Base-by-base conservation (phyloP, 2,888 invertebrate species). In the Phortica okadai region DNA sequence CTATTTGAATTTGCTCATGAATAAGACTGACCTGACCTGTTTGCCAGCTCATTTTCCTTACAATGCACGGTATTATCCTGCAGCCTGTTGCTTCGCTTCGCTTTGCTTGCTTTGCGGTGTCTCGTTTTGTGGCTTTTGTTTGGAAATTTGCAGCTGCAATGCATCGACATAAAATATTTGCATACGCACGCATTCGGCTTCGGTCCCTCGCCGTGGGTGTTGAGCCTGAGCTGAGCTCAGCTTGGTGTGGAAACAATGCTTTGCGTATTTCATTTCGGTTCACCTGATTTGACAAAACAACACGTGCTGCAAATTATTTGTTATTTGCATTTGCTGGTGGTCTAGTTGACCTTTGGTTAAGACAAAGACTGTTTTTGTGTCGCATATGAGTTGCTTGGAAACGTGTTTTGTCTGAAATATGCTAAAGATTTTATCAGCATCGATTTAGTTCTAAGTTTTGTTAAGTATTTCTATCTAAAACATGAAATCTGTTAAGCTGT, bases 281-380 rank as follows among this genome's bases (percentile, higher is more conserved):
- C 85, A 85, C 85, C 86, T 86, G 85, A 83, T 75, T 79, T 0
- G 11, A 41, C 58, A 62, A 41, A 74, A 74, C n/a, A 67, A 67
- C 74, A 74, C 74, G 74, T 74, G 74, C 70, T 56, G 16, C n/a
- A 72, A 16, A 33, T 62, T 62, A 62, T 25, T 62, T 25, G 21
- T 62, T 8, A 6, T 21, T 72, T 25, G 11, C 14, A 64, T 64
- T 64, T 42, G 14, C 70, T 56, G 70, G 33, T 72, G 70, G 56
- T 56, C 70, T 62, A 62, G 16, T 25, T 62, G 25, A 62, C 25
- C 62, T 62, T 62, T 62, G 62, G 10, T 4, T 2, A 10, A 25
- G 62, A 33, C 62, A 21, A 16, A 50, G 50, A 50, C 50, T 50
- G 8, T 3, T 14, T 50, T 50, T 50, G 50, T 50, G 50, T 50